These are phyloP conservation scores for Nycticryphes semicollaris DNA, from an alignment of 2,113 vertebrate genomes.

Conservation along the genomic window DNA sequence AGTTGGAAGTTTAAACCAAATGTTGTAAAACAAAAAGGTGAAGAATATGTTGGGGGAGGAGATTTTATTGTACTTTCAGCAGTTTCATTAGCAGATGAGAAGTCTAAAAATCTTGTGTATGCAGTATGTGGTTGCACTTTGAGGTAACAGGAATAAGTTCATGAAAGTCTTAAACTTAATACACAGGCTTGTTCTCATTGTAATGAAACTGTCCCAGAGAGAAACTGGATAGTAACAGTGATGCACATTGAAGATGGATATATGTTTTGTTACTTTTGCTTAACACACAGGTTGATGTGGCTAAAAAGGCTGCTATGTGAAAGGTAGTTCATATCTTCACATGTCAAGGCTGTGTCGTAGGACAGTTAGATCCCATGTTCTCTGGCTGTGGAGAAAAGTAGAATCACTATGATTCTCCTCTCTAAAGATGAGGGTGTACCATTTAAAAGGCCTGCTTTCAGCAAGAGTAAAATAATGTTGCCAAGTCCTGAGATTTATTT, in stretches of 20 bases:
- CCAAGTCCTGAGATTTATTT: constrained; percentile 4
- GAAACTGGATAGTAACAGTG: neutral
- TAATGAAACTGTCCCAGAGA: neutral
- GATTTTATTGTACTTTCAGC: neutral
- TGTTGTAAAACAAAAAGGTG: neutral
- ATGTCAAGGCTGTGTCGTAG: neutral
- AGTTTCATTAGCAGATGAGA: neutral
- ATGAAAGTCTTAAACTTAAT: neutral
- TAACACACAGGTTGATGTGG: neutral
- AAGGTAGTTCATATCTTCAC: neutral
- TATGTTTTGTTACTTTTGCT: neutral
- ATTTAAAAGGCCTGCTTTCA: neutral
- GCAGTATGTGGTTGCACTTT: neutral
- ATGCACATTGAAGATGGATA: neutral
- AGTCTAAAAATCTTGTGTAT: neutral
- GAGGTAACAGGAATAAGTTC: neutral
- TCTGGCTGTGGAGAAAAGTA: neutral
- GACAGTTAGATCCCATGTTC: neutral
- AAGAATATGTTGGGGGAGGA: neutral
- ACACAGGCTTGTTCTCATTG: neutral
- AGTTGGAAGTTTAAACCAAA: neutral
- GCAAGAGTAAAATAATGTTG: neutral
- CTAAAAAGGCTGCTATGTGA: neutral
- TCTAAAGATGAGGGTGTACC: neutral
- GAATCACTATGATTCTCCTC: neutral